These are phyloP conservation scores for Sepiola atlantica DNA, from an alignment of 2,888 invertebrate species.

Conservation along the genomic window DNA sequence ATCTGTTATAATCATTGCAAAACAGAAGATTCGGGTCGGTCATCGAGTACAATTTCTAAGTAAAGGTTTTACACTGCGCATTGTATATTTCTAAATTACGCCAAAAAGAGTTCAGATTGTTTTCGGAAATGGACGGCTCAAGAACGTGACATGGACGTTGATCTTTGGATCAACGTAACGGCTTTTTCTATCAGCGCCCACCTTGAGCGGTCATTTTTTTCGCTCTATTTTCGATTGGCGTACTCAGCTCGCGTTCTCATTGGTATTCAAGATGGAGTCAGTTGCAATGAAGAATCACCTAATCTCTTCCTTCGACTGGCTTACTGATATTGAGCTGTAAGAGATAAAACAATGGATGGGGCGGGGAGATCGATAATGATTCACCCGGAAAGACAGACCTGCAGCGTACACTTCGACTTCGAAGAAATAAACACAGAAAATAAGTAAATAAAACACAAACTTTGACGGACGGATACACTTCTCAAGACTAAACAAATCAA, in stretches of 20 bases:
- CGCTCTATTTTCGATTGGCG: not conserved
- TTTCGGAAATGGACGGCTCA: not conserved
- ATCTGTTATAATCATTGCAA: not conserved
- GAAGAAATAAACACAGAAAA: not conserved
- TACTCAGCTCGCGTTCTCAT: not conserved
- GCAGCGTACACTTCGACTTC: not conserved
- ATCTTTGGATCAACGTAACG: not conserved
- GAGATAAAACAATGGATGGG: not conserved
- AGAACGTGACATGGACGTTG: not conserved
- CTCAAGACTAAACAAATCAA: not conserved
- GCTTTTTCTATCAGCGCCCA: not conserved
- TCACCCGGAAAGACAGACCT: not conserved
- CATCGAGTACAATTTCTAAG: not conserved
- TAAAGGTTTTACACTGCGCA: too few relatives aligned
- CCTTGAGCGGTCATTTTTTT: not conserved
- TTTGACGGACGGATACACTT: not conserved
- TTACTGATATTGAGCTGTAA: not conserved
- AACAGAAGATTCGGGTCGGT: not conserved
- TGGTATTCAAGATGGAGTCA: not conserved
- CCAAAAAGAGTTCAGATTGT: not conserved
- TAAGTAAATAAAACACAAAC: not conserved
- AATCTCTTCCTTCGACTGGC: not conserved
- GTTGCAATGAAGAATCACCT: not conserved
- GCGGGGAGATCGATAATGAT: not conserved
- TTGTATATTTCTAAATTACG: not conserved